These are phyloP conservation scores for Gibbula magus DNA, from an alignment of 2,888 invertebrate species.

Conservation along the genomic window DNA sequence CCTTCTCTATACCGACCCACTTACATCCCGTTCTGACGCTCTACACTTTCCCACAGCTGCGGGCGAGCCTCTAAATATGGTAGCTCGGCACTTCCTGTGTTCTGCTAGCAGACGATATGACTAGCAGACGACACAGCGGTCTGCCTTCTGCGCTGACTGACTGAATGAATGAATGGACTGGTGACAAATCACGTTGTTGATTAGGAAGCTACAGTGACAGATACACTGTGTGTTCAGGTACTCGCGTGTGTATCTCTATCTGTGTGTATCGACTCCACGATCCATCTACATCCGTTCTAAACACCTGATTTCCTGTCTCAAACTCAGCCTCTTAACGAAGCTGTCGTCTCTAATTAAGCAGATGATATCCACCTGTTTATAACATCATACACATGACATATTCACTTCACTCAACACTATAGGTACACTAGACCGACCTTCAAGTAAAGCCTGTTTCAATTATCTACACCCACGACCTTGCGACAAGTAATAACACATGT, in stretches of 20 bases:
- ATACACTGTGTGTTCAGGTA: background rate
- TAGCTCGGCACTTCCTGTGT: constrained; percentile 21
- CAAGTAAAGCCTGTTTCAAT: too few relatives aligned
- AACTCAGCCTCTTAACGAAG: background rate
- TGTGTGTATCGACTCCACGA: background rate
- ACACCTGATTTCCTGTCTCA: background rate
- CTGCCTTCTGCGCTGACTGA: background rate
- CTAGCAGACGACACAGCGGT: background rate
- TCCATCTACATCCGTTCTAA: background rate
- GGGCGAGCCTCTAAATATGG: constrained; percentile 15
- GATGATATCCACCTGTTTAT: too few relatives aligned
- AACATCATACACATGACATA: too few relatives aligned
- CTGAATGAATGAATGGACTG: background rate
- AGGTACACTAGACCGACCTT: too few relatives aligned
- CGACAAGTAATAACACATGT: too few relatives aligned
- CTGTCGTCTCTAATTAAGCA: background rate
- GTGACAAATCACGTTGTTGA: background rate
- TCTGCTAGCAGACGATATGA: background rate
- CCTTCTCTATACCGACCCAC: background rate
- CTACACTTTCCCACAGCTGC: background rate
- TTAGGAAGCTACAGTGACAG: background rate
- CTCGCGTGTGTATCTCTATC: background rate
- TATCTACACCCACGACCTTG: too few relatives aligned
- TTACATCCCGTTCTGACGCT: background rate
- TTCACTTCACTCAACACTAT: too few relatives aligned